Conservation (phyloP, 2,113 vertebrate species). For the Eudyptes chrysolophus region DNA sequence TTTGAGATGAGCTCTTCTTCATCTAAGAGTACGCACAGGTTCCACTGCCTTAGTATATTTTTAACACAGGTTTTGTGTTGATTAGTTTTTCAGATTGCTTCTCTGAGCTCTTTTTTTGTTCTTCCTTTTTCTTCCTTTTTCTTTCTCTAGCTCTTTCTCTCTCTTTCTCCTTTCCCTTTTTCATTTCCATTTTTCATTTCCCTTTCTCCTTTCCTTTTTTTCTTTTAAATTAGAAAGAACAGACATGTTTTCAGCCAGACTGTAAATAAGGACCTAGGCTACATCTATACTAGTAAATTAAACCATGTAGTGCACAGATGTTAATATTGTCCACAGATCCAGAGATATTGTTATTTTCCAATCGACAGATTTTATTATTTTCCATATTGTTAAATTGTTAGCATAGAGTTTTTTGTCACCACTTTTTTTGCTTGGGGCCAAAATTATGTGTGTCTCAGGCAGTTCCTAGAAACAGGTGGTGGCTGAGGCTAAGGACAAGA, state of each 20-base stretch:
- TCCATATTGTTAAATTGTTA: not conserved
- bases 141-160: not conserved
- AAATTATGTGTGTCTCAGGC: not conserved
- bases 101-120: not conserved
- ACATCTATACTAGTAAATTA: not conserved
- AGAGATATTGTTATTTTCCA: not conserved
- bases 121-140: not conserved
- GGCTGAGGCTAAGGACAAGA: not conserved
- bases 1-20: not conserved
- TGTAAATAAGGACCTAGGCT: not conserved
- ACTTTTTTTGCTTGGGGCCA: not conserved
- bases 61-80: not conserved
- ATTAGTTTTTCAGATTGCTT: not conserved
- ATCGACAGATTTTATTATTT: not conserved
- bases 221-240: not conserved
- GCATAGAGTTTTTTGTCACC: not conserved
- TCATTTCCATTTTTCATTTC: not conserved
- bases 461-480: not conserved
- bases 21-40: accelerated
- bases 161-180: not conserved
- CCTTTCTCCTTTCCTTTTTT: not conserved
- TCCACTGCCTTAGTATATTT: not conserved
- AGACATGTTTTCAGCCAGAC: not conserved
- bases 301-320: not conserved
- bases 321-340: not conserved